phyloP scores from a whole-genome alignment of 1,140 invertebrate species.

The Tetragnatha versicolor region DNA sequence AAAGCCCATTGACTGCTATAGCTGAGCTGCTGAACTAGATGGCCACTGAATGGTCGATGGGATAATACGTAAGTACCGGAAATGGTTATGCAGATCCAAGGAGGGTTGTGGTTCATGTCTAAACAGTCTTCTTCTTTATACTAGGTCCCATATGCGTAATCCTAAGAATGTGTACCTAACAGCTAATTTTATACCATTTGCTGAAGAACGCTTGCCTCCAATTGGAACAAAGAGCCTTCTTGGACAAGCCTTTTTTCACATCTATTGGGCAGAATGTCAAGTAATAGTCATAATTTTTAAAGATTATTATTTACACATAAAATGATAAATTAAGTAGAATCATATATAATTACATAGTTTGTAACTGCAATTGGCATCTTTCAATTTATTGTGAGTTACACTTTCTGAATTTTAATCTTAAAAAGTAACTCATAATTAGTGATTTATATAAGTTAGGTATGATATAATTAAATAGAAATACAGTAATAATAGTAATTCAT shows the following conservation, averaged over 20 bases:
- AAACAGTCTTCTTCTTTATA: neutral
- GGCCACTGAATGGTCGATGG: neutral
- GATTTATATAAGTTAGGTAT: too few relatives aligned
- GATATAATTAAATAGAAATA: too few relatives aligned
- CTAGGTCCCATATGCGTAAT: slow-evolving; percentile 67
- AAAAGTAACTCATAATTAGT: too few relatives aligned
- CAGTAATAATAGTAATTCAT: too few relatives aligned
- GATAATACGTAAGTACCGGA: neutral
- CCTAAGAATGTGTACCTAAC: slow-evolving; percentile 74
- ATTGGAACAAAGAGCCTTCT: slow-evolving; percentile 71
- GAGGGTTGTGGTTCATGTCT: neutral
- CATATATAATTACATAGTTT: too few relatives aligned
- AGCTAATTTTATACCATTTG: slow-evolving; percentile 83
- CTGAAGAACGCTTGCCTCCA: slow-evolving; percentile 64
- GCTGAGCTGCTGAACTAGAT: neutral
- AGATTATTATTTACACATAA: too few relatives aligned
- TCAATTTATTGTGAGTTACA: too few relatives aligned
- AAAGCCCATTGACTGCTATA: neutral
- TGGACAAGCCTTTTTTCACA: slow-evolving; percentile 89
- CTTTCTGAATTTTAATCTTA: too few relatives aligned
- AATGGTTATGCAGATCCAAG: neutral
- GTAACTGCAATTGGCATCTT: too few relatives aligned
- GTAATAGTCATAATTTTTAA: too few relatives aligned
- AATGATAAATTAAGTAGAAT: too few relatives aligned
- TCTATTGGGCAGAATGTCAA: slow-evolving; percentile 92